Conservation (phyloP, 1,140 invertebrate genomes). For the Danaus melanippus region DNA sequence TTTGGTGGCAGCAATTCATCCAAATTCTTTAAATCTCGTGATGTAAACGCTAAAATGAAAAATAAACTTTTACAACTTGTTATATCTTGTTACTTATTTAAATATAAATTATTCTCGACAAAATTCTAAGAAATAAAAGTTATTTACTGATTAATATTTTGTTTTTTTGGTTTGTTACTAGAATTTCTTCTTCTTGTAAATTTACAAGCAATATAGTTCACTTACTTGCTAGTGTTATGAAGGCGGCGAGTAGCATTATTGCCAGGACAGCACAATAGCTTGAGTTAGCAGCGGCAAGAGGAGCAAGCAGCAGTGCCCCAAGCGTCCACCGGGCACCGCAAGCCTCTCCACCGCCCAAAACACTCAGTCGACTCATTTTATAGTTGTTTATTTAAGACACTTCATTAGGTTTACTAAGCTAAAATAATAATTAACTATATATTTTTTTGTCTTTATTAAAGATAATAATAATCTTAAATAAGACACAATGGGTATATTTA, state of each 20-base stretch:
- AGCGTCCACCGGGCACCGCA: constrained; percentile 59
- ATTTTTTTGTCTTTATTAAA: neutral
- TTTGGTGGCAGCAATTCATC: constrained; percentile 50
- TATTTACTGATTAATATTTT: no score
- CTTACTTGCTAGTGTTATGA: constrained; percentile 51
- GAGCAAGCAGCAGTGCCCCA: constrained; percentile 50
- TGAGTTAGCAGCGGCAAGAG: constrained; percentile 55
- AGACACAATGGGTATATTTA: no score
- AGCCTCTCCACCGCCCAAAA: constrained; percentile 48
- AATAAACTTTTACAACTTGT: neutral
- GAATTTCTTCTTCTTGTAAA: constrained; percentile 2
- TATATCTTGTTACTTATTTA: constrained; percentile 2
- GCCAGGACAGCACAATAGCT: constrained; percentile 58
- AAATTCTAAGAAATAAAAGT: no score
- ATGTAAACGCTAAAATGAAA: constrained; percentile 46
- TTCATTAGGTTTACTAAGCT: no score
- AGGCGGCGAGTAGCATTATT: constrained; percentile 39
- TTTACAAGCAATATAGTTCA: neutral
- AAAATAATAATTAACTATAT: neutral
- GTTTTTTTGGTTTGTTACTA: no score
- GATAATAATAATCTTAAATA: no score
- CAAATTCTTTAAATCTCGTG: constrained; percentile 52
- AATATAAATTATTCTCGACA: no score
- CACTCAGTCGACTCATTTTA: constrained; percentile 39
- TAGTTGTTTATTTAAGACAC: no score